Evolutionary conservation across 2,797 vertebrate genomes (phyloP), one percentile per base, ranked within the genome.

Genomic region (Adelosebastes latens): DNA sequence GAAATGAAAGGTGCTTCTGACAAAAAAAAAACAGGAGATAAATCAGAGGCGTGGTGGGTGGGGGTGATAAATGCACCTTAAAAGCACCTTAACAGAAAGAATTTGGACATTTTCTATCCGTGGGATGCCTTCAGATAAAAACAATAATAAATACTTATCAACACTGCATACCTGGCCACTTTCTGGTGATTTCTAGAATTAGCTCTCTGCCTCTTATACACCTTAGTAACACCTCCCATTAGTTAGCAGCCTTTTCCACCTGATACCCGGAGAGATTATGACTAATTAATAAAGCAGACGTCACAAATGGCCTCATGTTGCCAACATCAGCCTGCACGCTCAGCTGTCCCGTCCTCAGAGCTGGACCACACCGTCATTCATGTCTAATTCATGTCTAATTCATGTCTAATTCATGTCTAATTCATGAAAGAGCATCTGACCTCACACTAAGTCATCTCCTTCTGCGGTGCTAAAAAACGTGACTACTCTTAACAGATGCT

Each of bases 361-460:
- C 77, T 8, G 79, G 87, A 89, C 92, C 79, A 39, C 87, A 31
- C 55, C 42, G 14, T 72, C 80, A 20, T 64, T 92, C 91, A 92
- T 96, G 82, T 88, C 81, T 95, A 90, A 96, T 96, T 94, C 85
- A 95, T 87, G 5, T n/a, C n/a, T n/a, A n/a, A n/a, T n/a, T n/a
- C n/a, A n/a, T n/a, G n/a, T n/a, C n/a, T n/a, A n/a, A n/a, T n/a
- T n/a, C n/a, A n/a, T n/a, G n/a, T n/a, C n/a, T n/a, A n/a, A n/a
- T n/a, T n/a, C n/a, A n/a, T n/a, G n/a, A 78, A 42, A 80, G 87
- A 90, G 76, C 85, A 78, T 83, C 87, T 82, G 80, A 95, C 87
- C 89, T 85, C 89, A 82, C 75, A 32, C 85, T 0, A 84, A 91
- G 85, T 79, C 86, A 20, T 49, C 76, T 69, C 63, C 52, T 27